Base-by-base conservation (phyloP, 2,888 invertebrate genomes). In the Panorpa germanica region DNA sequence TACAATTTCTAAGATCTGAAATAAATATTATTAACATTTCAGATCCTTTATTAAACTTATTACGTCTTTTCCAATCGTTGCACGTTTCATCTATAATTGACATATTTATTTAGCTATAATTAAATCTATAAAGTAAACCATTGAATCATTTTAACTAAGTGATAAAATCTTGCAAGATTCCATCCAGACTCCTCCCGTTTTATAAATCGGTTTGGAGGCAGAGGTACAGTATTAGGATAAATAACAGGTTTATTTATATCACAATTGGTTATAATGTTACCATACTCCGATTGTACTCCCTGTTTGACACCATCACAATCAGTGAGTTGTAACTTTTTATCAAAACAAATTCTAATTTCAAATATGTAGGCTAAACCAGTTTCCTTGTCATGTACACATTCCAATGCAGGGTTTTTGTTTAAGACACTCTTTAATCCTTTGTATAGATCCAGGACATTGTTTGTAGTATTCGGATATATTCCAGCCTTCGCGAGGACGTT, bases 301-400 rank as follows among this genome's bases (percentile, higher is more conserved):
- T 40, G 45, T 34, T 42, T 45, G 2, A 66, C 57, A 7, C 65
- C 64, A 47, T 75, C 66, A 44, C 81, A 82, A 45, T 77, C 63
- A 3, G 64, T 57, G 10, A 75, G 44, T 20, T 63, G 48, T 12
- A 82, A 48, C 1, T 52, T 48, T 44, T 76, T 80, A 44, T 71
- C 59, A 39, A 82, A 73, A 43, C 82, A 83, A 28, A 82, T 61
- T 12, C 76, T 58, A 31, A 82, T 65, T 48, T 82, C 81, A 12
- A 65, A 63, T 28, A 82, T 45, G 43, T 66, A 70, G 3, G 61
- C 61, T 12, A 61, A 52, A 13, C 63, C 62, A 2, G 59, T 58
- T 33, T 61, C 52, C 45, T 61, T 52, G 44, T 74, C 70, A 20
- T 55, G 57, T 5, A 62, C 52, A 42, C 81, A 81, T 42, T 69